Conservation (phyloP, 1,140 invertebrate genomes). For the Drosophila mojavensis region DNA sequence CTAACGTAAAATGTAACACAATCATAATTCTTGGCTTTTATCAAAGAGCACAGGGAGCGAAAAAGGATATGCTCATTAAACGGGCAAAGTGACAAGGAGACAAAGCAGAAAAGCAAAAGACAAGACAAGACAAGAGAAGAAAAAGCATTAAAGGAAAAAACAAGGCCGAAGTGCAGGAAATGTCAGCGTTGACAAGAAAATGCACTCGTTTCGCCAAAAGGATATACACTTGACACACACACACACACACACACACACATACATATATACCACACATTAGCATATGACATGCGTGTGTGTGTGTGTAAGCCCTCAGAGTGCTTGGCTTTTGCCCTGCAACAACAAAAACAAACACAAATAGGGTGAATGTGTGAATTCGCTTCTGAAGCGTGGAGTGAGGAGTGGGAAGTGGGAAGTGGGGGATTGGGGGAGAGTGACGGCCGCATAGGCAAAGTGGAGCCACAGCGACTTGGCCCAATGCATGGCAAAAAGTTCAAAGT, state of each 20-base stretch:
- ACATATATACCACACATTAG: conserved; percentile 17
- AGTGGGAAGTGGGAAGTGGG: too few relatives aligned
- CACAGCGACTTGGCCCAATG: conserved; percentile 30
- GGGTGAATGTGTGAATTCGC: conserved; percentile 27
- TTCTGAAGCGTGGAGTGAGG: background rate
- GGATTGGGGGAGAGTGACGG: background rate
- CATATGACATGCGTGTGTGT: conserved; percentile 19
- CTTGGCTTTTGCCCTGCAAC: conserved; percentile 21
- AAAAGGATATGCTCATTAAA: conserved; percentile 76
- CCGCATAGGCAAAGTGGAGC: conserved; percentile 38
- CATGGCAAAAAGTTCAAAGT: conserved; percentile 70
- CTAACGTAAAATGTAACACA: conserved; percentile 28
- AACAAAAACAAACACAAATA: conserved; percentile 15
- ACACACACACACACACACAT: conserved; percentile 32
- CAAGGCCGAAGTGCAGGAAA: conserved; percentile 76
- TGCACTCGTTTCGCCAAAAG: conserved; percentile 74
- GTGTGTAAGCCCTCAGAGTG: conserved; percentile 5
- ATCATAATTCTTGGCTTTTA: conserved; percentile 73
- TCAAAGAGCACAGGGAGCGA: conserved; percentile 40
- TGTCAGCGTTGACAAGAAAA: conserved; percentile 80
- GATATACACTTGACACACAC: conserved; percentile 73
- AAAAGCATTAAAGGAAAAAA: conserved; percentile 34
- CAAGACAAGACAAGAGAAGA: conserved; percentile 9
- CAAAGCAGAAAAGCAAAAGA: background rate
- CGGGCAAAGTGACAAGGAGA: conserved; percentile 11